Evolutionary conservation across 2,888 invertebrate species (phyloP).

Genomic region (Lasius fuliginosus): DNA sequence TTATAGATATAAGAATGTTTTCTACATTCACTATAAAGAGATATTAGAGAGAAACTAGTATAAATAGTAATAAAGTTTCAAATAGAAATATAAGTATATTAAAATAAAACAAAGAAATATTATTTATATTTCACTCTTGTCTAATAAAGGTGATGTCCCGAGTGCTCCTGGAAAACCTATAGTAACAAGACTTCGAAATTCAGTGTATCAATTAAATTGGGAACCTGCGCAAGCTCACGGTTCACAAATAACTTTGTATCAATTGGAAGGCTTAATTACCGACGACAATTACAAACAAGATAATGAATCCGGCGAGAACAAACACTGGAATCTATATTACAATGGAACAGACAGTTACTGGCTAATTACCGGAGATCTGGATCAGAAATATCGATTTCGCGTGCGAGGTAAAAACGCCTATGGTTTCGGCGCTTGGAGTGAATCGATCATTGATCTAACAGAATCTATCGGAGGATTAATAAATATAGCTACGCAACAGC

Average conservation of each 20-base stretch:
- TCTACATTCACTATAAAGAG: background rate
- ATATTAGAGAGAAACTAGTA: background rate
- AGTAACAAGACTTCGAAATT: conserved; percentile 91
- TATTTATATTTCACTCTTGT: conserved; percentile 3
- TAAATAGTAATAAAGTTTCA: background rate
- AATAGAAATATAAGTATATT: background rate
- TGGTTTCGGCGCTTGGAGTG: conserved; percentile 94
- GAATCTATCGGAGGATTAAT: conserved; percentile 84
- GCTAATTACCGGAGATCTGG: conserved; percentile 89
- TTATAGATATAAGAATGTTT: background rate
- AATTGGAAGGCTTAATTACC: conserved; percentile 90
- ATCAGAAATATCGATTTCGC: conserved; percentile 90
- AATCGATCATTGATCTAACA: conserved; percentile 88
- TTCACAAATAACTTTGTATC: conserved; percentile 91
- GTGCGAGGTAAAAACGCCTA: conserved; percentile 93
- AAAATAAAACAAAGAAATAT: background rate
- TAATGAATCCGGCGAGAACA: conserved; percentile 60
- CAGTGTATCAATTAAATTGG: conserved; percentile 94
- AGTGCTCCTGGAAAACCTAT: conserved; percentile 92
- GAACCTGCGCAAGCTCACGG: conserved; percentile 92
- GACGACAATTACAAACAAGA: conserved; percentile 71
- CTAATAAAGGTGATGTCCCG: conserved; percentile 91
- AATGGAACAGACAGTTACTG: conserved; percentile 95
- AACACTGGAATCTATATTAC: conserved; percentile 90
- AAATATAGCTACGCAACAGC: conserved; percentile 87